Base-by-base conservation (phyloP, 2,888 invertebrate species). In the Drosophila flavopinicola region DNA sequence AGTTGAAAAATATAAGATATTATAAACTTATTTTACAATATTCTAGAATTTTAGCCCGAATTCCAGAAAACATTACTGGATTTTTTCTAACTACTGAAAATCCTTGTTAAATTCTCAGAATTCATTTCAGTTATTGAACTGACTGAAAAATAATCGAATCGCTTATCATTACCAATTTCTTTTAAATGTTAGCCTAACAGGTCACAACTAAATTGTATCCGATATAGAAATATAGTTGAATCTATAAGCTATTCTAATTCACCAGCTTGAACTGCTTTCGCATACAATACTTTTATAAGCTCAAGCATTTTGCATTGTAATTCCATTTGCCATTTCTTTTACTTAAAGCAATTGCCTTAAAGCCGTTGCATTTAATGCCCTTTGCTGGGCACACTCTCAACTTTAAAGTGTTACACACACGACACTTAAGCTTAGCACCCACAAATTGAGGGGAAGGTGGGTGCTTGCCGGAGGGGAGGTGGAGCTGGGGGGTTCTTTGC, bases 341-440 rank as follows among this genome's bases (percentile, higher is more conserved):
- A 30, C 39, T 49, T 42, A 65, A 66, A 15, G 49, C 35, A 67
- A 67, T 42, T 41, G 49, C 60, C 41, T 73, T 59, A 60, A 66
- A 49, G 68, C 42, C 39, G 57, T 72, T 72, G 44, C 32, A 17
- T 47, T 41, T 52, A 32, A 27, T 59, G 57, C 4, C 7, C 10
- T 25, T 1, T 30, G 60, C 10, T 6, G n/a, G 27, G 30, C 41
- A 48, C 15, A 24, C 20, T 23, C 3, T 13, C 13, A 24, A 69
- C 44, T 76, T 71, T 61, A 78, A 67, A 60, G 59, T 57, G 45
- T 32, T 49, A 45, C 52, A 75, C 47, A 57, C 38, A 29, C 74
- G 60, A 61, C 70, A 73, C 70, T 73, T 67, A 47, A 67, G 68
- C 51, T 59, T 48, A 47, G 42, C 70, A 39, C 61, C 68, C 74